Evolutionary conservation across 2,113 vertebrate genomes (phyloP).

Genomic region (Aramus guarauna): DNA sequence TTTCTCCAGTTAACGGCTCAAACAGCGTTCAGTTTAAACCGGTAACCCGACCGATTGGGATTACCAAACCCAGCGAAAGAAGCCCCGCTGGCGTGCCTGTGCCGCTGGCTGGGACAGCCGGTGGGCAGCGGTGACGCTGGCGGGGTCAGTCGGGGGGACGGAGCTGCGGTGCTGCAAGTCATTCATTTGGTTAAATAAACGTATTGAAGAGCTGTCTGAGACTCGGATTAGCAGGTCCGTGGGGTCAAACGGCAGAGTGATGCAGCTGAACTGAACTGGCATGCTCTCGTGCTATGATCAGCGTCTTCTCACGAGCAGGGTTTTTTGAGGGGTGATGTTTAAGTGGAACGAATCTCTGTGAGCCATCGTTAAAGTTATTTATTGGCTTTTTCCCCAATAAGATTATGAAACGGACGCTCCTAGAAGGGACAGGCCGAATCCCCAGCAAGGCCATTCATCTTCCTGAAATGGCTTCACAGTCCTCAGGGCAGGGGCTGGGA

Average conservation of each 20-base stretch:
- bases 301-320: background rate
- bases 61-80: background rate
- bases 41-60: background rate
- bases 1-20: background rate
- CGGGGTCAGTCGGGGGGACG: rapidly evolving
- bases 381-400: background rate
- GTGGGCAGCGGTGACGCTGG: background rate
- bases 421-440: background rate
- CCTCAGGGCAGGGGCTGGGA: background rate
- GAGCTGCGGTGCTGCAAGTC: background rate
- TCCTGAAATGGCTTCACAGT: background rate
- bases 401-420: background rate
- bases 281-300: background rate
- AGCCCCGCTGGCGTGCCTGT: background rate
- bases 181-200: background rate
- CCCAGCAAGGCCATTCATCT: background rate
- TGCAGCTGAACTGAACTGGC: background rate
- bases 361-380: background rate
- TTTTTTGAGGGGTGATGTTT: background rate
- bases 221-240: background rate
- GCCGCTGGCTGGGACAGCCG: background rate
- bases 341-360: background rate
- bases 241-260: background rate
- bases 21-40: background rate
- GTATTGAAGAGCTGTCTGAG: background rate